Conservation (phyloP, 2,888 invertebrate genomes). For the Orthosia cruda region DNA sequence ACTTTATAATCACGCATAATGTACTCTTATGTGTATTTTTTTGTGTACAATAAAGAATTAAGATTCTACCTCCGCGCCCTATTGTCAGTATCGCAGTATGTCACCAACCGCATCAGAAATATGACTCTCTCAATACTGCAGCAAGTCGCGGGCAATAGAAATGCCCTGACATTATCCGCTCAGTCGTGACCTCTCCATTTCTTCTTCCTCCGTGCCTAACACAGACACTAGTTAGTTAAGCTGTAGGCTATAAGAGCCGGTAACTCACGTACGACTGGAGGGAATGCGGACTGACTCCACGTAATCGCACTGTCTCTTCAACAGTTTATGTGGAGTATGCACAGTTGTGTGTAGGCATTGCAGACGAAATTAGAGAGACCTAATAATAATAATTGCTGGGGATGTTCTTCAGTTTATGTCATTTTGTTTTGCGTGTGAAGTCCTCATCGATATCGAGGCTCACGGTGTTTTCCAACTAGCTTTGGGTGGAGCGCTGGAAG, state of each 20-base stretch:
- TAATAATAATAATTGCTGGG: background rate
- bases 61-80: background rate
- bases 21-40: too few relatives aligned
- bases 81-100: background rate
- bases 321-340: slow-evolving; percentile 18
- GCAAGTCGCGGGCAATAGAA: too few relatives aligned
- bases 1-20: too few relatives aligned
- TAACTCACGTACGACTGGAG: slow-evolving; percentile 55
- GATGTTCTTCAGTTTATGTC: too few relatives aligned
- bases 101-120: background rate
- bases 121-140: background rate
- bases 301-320: slow-evolving; percentile 53
- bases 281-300: slow-evolving; percentile 45
- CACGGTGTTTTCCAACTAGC: background rate
- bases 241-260: slow-evolving; percentile 50
- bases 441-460: too few relatives aligned
- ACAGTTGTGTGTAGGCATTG: slow-evolving; percentile 8
- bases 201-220: slow-evolving; percentile 15
- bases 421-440: too few relatives aligned
- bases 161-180: too few relatives aligned
- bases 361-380: background rate
- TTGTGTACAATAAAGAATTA: too few relatives aligned
- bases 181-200: slow-evolving; percentile 27
- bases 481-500: background rate
- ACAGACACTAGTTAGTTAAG: slow-evolving; percentile 56